phyloP scores from a whole-genome alignment of 2,113 vertebrate genomes.

The Craseonycteris thonglongyai region DNA sequence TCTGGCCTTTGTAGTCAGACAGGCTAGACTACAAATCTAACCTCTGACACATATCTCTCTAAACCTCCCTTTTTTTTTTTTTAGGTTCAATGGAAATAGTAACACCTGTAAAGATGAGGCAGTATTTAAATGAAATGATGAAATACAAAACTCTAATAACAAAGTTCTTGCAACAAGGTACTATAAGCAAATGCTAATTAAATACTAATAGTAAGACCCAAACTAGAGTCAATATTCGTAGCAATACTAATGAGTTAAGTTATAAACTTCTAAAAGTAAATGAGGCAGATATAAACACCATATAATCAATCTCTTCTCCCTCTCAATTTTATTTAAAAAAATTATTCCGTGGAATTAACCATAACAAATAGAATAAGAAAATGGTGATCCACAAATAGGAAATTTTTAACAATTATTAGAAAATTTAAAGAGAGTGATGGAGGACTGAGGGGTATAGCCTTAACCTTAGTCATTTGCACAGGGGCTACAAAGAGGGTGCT shows the following conservation, averaged over 20 bases:
- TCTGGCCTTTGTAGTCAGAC: neutral
- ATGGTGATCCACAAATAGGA: neutral
- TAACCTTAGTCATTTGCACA: neutral
- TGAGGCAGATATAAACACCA: neutral
- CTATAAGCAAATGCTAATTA: neutral
- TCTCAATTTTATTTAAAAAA: too few species aligned
- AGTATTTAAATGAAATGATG: neutral
- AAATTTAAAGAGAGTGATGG: neutral
- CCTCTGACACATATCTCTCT: neutral
- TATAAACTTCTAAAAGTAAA: neutral
- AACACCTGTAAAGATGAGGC: neutral
- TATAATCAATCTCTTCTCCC: neutral
- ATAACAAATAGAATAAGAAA: neutral
- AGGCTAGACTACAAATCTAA: neutral
- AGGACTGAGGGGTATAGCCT: accelerated
- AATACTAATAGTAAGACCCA: neutral
- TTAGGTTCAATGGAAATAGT: neutral
- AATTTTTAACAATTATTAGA: neutral
- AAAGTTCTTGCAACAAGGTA: neutral
- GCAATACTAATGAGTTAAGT: neutral
- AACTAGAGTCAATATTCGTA: neutral
- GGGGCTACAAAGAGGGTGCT: neutral
- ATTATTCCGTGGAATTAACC: neutral
- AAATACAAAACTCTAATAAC: neutral
- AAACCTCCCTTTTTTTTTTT: neutral